Evolutionary conservation across 2,888 invertebrate species (phyloP), one percentile per base, ranked within the genome.

Genomic region (Euclidia mi): DNA sequence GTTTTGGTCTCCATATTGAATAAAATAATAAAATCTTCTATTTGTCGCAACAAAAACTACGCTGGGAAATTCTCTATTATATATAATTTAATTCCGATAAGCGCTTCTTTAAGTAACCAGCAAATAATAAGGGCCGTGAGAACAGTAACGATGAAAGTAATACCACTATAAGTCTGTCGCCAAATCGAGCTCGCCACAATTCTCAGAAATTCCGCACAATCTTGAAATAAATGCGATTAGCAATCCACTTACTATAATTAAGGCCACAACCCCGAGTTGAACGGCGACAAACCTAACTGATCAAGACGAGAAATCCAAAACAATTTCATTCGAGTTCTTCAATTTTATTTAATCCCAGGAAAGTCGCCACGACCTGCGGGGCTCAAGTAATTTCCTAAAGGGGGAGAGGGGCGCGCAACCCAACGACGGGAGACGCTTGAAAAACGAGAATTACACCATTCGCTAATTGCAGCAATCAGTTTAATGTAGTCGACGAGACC

Each of bases 381-480:
- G 88, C 84, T 90, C 87, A 87, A 91, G 91, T 88, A 92, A 92
- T 93, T 92, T 93, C 89, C 89, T 89, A 79, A 74, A 62, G 82
- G 86, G 84, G 79, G 72, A 50, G 56, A 57, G 66, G 75, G 65
- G 74, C 51, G 65, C 61, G 50, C 66, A 59, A 67, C 69, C 77
- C 72, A 65, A 73, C 69, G 71, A 50, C 57, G 76, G 76, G 83
- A 72, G 86, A 79, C 71, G 85, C 84, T 85, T 91, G 91, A 92
- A 91, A 91, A 92, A 92, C 90, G 92, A 89, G 91, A 90, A 92
- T 91, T 91, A 91, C 92, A 91, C 90, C 92, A 92, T 91, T 89
- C 92, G 84, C 92, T 94, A 94, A 94, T 94, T 94, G 90, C 91
- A 86, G 92, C 92, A 93, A 94, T 94, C 92, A 92, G 89, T 92